Evolutionary conservation across 2,888 invertebrate species (phyloP), one percentile per base, ranked within the genome.

Genomic region (Hirtodrosophila confusa): DNA sequence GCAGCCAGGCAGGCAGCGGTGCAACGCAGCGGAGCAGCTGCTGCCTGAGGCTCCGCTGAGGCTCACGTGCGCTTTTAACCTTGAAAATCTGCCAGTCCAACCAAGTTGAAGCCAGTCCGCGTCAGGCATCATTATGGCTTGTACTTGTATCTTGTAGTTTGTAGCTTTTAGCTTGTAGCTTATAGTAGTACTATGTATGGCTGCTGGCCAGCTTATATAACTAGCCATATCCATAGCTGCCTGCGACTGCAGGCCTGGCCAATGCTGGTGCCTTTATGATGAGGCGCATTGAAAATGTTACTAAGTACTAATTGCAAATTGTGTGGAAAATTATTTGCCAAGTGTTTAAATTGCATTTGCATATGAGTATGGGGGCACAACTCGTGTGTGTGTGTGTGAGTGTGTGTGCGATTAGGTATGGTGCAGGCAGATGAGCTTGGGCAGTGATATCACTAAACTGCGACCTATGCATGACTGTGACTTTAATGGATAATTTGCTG

Each of bases 21-120:
- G n/a, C n/a, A n/a, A n/a, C n/a, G 17, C 17, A 17, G 17, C 17
- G 2, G 17, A 36, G 24, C 57, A 62, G 61, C 80, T 67, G 84
- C 80, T 77, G 80, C 76, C 73, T 56, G 84, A 56, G 69, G 79
- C 83, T 63, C 55, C 60, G 56, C 24, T 57, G 63, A 62, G 35
- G 58, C 86, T 84, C 88, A 84, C 88, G 88, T 87, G 88, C 73
- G 80, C 53, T 39, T 57, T 55, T 86, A 90, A 89, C 89, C 90
- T 90, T 90, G 90, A 89, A 89, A 89, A 86, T 80, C 87, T 69
- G 88, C 78, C 78, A 80, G 85, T 48, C 45, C 47, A 66, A 53
- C 65, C 37, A 48, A 47, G 47, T 51, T 62, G 44, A 55, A 63
- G 62, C 56, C 55, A 45, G 44, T 40, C 51, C 41, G 48, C 47